Evolutionary conservation across 2,797 vertebrate species (phyloP), one percentile per base, ranked within the genome.

Genomic region (Sorex maritimensis): DNA sequence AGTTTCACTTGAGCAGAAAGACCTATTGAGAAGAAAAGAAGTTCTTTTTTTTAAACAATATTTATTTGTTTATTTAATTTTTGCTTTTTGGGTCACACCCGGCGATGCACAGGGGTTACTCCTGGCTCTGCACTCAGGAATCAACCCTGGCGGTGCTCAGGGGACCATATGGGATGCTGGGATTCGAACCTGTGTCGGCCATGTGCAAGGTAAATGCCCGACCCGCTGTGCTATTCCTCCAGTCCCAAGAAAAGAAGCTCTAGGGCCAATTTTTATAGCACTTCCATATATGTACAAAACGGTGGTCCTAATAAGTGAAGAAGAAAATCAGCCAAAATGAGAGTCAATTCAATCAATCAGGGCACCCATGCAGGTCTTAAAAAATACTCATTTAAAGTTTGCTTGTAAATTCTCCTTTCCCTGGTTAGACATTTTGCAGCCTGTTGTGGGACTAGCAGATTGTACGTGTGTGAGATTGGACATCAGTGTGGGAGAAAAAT

Each of bases 21-120:
- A 5, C 4, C 9, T 63, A 23, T 85, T 77, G 87, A 68, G 87
- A 73, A 95, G 73, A 69, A 90, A 68, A 87, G 55, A 86, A 63
- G 72, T 71, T 77, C 58, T 49, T 34, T 34, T 34, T 34, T 34
- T 34, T 34, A 34, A 34, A 34, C 34, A 34, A 34, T 34, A 34
- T 34, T 34, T 34, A 34, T 34, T 34, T 34, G 34, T 34, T 34
- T 34, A 34, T 34, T 34, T 52, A 8, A 2, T 34, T 34, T 34
- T 34, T 34, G 34, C 34, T 34, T 34, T 34, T 34, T 34, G 34
- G 34, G 34, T 34, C 34, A 34, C 34, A 34, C 34, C 34, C 34
- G 34, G 34, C 34, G 34, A 34, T 34, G 34, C 34, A 34, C 34
- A 34, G 34, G 34, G 34, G 34, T 34, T 34, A 34, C 34, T 34